Percentiles rank a stretch among this genome's conserved stretches.
These are phyloP conservation scores for Gallinago jamesoni DNA, from an alignment of 2,113 vertebrate genomes.

Conservation along the genomic window DNA sequence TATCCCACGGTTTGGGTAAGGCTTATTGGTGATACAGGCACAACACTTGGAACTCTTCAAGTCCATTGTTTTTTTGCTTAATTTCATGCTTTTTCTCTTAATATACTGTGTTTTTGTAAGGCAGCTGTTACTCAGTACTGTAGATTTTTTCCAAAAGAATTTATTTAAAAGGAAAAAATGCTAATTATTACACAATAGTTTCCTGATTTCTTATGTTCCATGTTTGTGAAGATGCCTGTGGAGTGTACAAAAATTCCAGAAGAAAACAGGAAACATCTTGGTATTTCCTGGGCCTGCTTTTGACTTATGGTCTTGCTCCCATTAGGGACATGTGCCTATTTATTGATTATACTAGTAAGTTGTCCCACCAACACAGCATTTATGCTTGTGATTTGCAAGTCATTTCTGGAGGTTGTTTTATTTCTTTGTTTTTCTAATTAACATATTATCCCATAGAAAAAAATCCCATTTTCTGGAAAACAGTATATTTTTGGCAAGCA, in stretches of 20 bases:
- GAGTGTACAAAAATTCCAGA: neutral
- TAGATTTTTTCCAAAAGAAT: neutral
- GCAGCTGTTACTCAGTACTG: neutral
- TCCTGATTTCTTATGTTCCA: neutral
- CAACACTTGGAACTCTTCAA: neutral
- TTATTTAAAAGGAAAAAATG: neutral
- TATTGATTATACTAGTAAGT: slow-evolving; percentile 1
- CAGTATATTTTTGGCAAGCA: neutral
- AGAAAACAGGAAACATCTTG: neutral
- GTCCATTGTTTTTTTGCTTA: neutral
- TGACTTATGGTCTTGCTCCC: neutral
- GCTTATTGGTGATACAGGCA: neutral
- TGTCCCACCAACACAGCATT: neutral
- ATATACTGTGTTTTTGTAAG: neutral
- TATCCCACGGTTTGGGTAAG: neutral
- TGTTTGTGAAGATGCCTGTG: neutral
- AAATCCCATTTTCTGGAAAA: neutral
- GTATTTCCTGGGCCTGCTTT: neutral
- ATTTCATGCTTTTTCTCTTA: neutral
- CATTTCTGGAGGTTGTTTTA: neutral
- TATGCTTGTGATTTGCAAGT: neutral
- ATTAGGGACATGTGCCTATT: neutral
- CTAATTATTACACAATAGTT: neutral
- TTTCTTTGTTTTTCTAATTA: neutral
- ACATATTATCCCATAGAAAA: neutral